These are phyloP conservation scores for Heterodera carotae DNA, from an alignment of 1,140 invertebrate genomes.

Conservation along the genomic window DNA sequence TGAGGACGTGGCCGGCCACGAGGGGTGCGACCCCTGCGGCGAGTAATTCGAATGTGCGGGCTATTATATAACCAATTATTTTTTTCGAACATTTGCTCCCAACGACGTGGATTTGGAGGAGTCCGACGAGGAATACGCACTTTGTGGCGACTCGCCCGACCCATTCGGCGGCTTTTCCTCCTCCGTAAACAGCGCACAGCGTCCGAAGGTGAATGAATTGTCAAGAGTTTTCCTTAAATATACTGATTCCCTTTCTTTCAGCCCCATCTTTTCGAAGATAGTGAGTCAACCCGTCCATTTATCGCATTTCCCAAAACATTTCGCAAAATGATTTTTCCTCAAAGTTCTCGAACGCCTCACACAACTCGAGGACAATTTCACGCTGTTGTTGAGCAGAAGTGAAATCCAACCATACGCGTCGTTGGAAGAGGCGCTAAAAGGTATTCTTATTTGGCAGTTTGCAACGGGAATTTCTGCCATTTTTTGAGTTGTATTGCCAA, in stretches of 20 bases:
- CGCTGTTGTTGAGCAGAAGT: constrained; percentile 58
- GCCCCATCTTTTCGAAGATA: neutral
- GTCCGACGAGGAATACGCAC: constrained; percentile 21
- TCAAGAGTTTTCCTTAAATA: neutral
- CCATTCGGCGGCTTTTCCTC: neutral
- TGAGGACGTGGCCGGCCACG: neutral
- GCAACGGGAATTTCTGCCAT: too few relatives aligned
- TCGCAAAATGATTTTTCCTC: constrained; percentile 28
- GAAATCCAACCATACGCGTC: constrained; percentile 56
- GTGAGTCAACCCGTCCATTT: neutral
- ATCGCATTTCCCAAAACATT: neutral
- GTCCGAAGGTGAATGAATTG: neutral
- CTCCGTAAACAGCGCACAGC: neutral
- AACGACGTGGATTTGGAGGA: constrained; percentile 2
- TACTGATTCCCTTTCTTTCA: neutral
- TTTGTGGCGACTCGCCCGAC: neutral
- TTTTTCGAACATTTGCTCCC: neutral
- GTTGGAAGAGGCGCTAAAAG: constrained; percentile 43
- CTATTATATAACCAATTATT: neutral
- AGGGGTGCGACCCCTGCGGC: neutral
- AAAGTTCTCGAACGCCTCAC: constrained; percentile 59
- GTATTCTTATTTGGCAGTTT: neutral
- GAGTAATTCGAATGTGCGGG: neutral
- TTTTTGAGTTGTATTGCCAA: too few relatives aligned
- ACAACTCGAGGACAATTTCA: constrained; percentile 62